These are phyloP conservation scores for Hydra vulgaris DNA, from an alignment of 30 jellyfish, hydroid and myxozoan genomes.

Conservation along the genomic window DNA sequence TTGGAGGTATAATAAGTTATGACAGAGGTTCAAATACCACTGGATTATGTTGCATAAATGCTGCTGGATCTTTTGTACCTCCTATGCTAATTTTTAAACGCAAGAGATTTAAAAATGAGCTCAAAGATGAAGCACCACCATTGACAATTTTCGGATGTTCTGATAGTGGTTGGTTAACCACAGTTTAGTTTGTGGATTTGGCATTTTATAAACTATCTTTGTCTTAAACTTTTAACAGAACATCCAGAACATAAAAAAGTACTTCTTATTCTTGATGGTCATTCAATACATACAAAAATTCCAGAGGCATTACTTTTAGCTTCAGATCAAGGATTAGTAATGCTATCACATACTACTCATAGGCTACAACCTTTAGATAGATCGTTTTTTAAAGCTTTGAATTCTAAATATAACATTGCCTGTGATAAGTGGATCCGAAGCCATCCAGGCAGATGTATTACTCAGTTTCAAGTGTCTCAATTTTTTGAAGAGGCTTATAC, in stretches of 20 bases:
- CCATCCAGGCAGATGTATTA: no score
- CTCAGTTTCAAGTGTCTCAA: no score
- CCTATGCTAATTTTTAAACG: not conserved
- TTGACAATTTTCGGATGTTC: conserved; percentile 27
- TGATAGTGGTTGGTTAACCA: conserved; percentile 33
- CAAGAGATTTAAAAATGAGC: not conserved
- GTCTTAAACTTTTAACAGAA: conserved; percentile 4
- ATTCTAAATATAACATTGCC: no score
- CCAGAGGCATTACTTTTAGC: not conserved
- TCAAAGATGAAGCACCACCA: conserved; percentile 17
- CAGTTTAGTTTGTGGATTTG: conserved; percentile 2
- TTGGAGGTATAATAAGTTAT: not conserved
- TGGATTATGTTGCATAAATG: not conserved
- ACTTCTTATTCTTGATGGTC: conserved; percentile 34
- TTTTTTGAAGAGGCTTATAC: no score
- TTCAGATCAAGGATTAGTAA: not conserved
- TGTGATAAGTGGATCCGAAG: no score
- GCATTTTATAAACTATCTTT: conserved; percentile 10
- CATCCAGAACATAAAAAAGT: conserved; percentile 8
- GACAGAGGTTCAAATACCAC: not conserved
- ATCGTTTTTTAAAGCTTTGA: no score
- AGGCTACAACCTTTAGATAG: no score
- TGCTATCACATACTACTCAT: not conserved
- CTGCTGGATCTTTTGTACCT: not conserved
- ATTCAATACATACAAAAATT: conserved; percentile 10